These are phyloP conservation scores for Notospermus geniculatus DNA, from an alignment of 1,140 invertebrate species.

Conservation along the genomic window DNA sequence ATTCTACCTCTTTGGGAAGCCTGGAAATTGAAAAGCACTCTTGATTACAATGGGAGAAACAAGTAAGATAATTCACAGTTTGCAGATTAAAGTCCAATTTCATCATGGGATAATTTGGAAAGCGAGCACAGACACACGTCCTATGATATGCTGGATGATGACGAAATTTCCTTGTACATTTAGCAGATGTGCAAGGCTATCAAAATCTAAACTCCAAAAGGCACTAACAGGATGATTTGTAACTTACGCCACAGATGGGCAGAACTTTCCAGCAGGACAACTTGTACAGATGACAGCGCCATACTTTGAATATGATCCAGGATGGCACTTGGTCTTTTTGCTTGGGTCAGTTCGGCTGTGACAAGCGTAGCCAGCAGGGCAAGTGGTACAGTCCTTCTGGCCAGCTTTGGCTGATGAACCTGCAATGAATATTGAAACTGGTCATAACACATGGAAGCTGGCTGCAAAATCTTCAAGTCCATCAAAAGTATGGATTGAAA, in stretches of 20 bases:
- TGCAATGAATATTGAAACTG: too few species aligned
- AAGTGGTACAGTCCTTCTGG: constrained; percentile 32
- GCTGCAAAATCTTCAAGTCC: too few species aligned
- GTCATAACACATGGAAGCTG: too few species aligned
- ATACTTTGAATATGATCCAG: too few species aligned
- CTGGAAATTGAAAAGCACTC: neutral
- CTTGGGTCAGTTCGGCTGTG: constrained; percentile 13
- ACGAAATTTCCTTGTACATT: constrained; percentile 33
- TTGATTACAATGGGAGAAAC: neutral
- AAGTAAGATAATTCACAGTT: neutral
- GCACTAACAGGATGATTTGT: neutral
- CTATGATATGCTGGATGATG: constrained; percentile 1
- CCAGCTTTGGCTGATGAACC: constrained; percentile 12
- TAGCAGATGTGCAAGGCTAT: constrained; percentile 27
- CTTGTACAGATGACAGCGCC: constrained; percentile 27
- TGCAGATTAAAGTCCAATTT: too few species aligned
- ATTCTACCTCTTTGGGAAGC: constrained; percentile 10
- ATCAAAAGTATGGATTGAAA: too few species aligned
- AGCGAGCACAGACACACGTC: neutral
- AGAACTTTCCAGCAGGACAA: constrained; percentile 32
- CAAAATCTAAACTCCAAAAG: constrained; percentile 29
- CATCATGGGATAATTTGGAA: too few species aligned
- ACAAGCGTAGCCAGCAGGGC: constrained; percentile 39
- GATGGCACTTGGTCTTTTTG: too few species aligned
- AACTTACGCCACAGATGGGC: neutral